A percentile compares a stretch with the other conserved stretches of the same genome.
Conservation (phyloP, 2,888 invertebrate genomes). For the Herminia tarsipennalis region DNA sequence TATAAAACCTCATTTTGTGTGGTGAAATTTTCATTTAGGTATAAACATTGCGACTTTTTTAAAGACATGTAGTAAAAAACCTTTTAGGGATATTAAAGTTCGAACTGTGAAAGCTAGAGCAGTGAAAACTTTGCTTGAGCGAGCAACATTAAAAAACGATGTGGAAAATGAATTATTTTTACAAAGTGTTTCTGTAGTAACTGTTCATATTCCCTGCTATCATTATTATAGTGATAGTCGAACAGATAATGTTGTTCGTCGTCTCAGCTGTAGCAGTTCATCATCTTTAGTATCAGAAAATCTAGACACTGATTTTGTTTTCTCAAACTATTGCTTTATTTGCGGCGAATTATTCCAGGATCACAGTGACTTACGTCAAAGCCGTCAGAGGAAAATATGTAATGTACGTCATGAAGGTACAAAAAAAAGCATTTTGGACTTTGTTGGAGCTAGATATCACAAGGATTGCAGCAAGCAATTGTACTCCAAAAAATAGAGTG, state of each 20-base stretch:
- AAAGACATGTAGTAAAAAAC: not conserved
- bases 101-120: conserved; percentile 1
- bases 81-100: conserved; percentile 4
- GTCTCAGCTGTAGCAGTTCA: not conserved
- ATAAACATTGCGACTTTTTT: not conserved
- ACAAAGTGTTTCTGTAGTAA: conserved; percentile 1
- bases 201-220: conserved; percentile 5
- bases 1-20: no score
- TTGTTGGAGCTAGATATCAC: conserved; percentile 13
- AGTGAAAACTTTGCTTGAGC: conserved; percentile 5
- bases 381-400: conserved; percentile 6
- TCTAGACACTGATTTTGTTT: conserved; percentile 3
- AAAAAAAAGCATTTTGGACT: conserved; percentile 4
- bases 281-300: conserved; percentile 1
- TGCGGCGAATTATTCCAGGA: conserved; percentile 6
- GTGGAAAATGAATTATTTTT: conserved; percentile 5
- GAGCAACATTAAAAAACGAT: conserved; percentile 4
- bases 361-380: conserved; percentile 7
- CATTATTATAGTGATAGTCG: conserved; percentile 7
- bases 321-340: conserved; percentile 7
- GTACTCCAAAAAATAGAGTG: conserved; percentile 26
- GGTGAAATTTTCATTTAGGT: not conserved
- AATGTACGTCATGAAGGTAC: conserved; percentile 8
- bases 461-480: conserved; percentile 8
- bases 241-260: conserved; percentile 7